Conservation (phyloP, 2,113 vertebrate species). For the Pygoscelis antarcticus region DNA sequence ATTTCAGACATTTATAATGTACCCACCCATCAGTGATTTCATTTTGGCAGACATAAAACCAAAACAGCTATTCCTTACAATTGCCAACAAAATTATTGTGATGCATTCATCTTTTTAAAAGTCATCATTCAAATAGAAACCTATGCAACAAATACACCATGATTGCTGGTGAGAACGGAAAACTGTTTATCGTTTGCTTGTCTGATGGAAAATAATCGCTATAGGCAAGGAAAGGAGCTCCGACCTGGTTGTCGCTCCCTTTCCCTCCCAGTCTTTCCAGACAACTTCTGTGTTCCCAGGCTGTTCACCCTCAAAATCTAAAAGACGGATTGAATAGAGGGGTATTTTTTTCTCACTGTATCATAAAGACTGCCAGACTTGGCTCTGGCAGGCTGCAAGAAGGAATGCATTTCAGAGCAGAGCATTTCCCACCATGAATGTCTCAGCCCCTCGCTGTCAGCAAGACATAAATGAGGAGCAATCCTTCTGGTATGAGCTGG, state of each 20-base stretch:
- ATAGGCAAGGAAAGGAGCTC: neutral
- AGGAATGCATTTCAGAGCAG: neutral
- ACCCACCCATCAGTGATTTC: conserved; percentile 19
- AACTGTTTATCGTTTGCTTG: neutral
- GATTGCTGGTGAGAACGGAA: neutral
- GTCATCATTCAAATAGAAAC: neutral
- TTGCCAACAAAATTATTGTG: neutral
- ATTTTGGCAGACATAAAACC: neutral
- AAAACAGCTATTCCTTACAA: neutral
- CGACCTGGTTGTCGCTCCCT: neutral
- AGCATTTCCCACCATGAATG: neutral
- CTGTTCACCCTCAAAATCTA: neutral
- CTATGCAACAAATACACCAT: neutral
- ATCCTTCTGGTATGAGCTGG: neutral
- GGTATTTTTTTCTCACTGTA: neutral
- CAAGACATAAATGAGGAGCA: neutral
- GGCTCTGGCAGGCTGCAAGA: neutral
- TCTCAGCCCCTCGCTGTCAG: neutral
- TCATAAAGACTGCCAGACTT: neutral
- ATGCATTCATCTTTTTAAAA: conserved; percentile 34
- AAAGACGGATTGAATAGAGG: neutral
- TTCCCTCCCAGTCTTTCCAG: neutral
- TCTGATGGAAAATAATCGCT: neutral
- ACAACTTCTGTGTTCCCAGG: neutral
- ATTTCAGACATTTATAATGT: conserved; percentile 4